phyloP scores from a whole-genome alignment of 2,113 vertebrate species.

The Thamnaconus septentrionalis region DNA sequence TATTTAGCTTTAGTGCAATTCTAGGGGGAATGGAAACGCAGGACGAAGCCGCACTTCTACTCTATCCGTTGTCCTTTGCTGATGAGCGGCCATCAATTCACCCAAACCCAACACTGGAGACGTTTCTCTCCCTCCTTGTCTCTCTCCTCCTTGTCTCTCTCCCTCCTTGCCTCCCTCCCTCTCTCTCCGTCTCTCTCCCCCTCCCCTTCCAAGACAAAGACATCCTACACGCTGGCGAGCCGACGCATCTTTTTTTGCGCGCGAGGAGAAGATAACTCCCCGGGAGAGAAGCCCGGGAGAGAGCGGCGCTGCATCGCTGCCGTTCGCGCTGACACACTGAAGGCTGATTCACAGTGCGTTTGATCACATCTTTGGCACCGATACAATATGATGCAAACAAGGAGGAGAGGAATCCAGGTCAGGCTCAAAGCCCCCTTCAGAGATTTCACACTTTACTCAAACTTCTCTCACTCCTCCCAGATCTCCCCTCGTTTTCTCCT shows the following conservation, averaged over 20 bases:
- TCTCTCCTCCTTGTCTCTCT: no score
- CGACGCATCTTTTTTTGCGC: constrained; percentile 21
- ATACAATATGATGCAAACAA: constrained; percentile 56
- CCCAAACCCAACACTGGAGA: no score
- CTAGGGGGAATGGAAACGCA: no score
- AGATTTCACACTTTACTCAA: constrained; percentile 45
- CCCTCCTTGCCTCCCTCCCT: no score
- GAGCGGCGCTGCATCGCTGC: constrained; percentile 24
- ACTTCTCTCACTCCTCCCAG: constrained; percentile 30
- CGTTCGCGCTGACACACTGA: constrained; percentile 44
- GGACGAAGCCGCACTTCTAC: no score
- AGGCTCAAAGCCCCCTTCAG: constrained; percentile 42
- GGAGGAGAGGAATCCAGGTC: constrained; percentile 64
- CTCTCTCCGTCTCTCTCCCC: no score
- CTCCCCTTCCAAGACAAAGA: constrained; percentile 12
- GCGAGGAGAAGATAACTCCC: constrained; percentile 36
- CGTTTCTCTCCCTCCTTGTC: no score
- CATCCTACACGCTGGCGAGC: constrained; percentile 39
- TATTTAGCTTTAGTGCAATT: no score
- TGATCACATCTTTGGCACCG: constrained; percentile 58
- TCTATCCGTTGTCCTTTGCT: no score
- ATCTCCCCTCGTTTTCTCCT: neutral
- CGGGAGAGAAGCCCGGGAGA: constrained; percentile 26
- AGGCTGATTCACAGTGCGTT: constrained; percentile 51
- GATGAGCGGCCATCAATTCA: no score